phyloP scores from a whole-genome alignment of 2,888 invertebrate genomes.

The Lagria hirta region DNA sequence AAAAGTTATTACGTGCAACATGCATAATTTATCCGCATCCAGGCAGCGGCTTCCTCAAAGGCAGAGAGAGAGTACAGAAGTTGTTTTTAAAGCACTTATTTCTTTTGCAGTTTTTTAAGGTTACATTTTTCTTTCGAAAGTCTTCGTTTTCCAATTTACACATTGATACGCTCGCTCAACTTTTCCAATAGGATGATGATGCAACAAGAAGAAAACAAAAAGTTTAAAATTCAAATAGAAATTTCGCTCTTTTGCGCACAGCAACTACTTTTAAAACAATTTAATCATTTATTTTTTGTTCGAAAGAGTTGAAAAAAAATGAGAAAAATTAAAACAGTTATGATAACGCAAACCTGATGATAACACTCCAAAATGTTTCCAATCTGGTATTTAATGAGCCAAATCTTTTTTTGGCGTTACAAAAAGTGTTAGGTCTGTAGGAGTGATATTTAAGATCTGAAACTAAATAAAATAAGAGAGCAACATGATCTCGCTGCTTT shows the following conservation, averaged over 20 bases:
- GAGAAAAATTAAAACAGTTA: no score
- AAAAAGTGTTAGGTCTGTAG: conserved; percentile 6
- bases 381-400: no score
- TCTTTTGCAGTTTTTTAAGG: conserved; percentile 26
- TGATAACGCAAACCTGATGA: no score
- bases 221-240: conserved; percentile 13
- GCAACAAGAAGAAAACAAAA: conserved; percentile 21
- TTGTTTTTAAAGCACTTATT: conserved; percentile 28
- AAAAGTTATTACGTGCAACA: conserved; percentile 39
- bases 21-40: conserved; percentile 40
- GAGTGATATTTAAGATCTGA: conserved; percentile 14
- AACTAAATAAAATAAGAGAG: conserved; percentile 19
- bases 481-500: conserved; percentile 25
- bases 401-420: background rate
- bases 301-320: no score
- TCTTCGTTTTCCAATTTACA: conserved; percentile 33
- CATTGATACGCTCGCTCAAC: conserved; percentile 32
- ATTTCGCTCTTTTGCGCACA: conserved; percentile 1
- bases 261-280: conserved; percentile 16
- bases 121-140: conserved; percentile 34
- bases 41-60: conserved; percentile 36
- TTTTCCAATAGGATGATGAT: conserved; percentile 27
- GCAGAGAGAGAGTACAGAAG: conserved; percentile 9
- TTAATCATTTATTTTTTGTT: conserved; percentile 10
- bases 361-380: no score